Evolutionary conservation across 1,140 invertebrate genomes (phyloP).

Genomic region (Melanaphis sacchari): DNA sequence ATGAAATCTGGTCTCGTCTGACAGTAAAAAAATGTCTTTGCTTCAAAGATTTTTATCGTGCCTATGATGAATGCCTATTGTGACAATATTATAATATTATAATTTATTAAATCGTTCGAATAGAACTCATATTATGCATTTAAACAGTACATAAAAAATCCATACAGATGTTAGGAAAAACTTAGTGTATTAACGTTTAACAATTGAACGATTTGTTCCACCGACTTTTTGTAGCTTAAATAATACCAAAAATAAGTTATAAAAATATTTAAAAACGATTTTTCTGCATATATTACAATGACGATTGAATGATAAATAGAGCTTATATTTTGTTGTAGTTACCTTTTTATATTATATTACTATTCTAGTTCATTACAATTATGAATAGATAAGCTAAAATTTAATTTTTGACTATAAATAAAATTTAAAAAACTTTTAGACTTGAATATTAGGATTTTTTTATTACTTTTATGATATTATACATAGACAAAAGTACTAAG

Average conservation of each 20-base stretch:
- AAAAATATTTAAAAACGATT: not conserved
- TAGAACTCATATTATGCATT: not conserved
- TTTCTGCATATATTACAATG: not conserved
- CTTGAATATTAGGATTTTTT: too few species aligned
- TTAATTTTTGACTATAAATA: too few species aligned
- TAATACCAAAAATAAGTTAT: not conserved
- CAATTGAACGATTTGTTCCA: not conserved
- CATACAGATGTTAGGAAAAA: not conserved
- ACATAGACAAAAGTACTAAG: too few species aligned
- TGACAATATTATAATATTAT: not conserved
- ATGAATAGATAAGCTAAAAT: too few species aligned
- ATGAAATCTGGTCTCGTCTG: constrained; percentile 31
- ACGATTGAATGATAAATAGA: not conserved
- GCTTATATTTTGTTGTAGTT: not conserved
- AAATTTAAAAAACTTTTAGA: too few species aligned
- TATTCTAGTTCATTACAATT: too few species aligned
- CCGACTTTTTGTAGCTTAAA: not conserved
- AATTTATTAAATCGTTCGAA: not conserved
- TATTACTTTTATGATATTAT: too few species aligned
- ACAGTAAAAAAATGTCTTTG: not conserved
- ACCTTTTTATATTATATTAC: not conserved
- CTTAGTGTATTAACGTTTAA: not conserved
- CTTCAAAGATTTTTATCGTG: not conserved
- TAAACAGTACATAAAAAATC: not conserved
- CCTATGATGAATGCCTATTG: not conserved